Conservation (phyloP, 2,797 vertebrate genomes). For the Silurus aristotelis region DNA sequence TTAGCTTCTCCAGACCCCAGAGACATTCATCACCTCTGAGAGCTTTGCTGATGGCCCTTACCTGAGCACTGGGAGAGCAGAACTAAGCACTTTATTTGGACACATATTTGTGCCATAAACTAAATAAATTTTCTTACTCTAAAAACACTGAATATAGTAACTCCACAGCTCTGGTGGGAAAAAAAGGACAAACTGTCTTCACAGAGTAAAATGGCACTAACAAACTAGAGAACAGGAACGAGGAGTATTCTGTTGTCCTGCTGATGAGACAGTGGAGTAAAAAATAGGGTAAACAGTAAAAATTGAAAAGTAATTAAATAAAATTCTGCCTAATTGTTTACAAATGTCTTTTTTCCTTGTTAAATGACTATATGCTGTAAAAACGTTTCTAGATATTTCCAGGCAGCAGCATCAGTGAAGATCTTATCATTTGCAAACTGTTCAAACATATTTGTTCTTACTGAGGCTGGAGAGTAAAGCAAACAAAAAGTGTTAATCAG, state of each 20-base stretch:
- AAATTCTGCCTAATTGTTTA: no score
- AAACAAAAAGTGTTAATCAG: neutral
- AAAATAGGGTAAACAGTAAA: neutral
- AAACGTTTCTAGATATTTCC: neutral
- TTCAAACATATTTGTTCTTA: neutral
- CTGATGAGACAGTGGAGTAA: neutral
- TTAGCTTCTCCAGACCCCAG: constrained; percentile 26
- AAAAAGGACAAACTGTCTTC: neutral
- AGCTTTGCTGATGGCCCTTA: neutral
- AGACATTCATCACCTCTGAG: constrained; percentile 30
- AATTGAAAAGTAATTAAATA: neutral
- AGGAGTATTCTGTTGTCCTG: neutral
- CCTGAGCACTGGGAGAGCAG: neutral
- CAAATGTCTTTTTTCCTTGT: neutral
- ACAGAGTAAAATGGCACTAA: neutral
- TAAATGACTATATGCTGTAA: neutral
- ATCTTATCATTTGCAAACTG: neutral
- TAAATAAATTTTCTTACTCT: neutral
- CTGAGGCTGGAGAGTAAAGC: neutral
- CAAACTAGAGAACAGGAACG: neutral
- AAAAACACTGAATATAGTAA: neutral
- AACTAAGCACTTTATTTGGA: neutral
- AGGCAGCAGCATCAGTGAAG: neutral
- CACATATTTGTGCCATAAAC: neutral
- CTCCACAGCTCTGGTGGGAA: neutral